Evolutionary conservation across 2,888 invertebrate genomes (phyloP), one percentile per base, ranked within the genome.

Genomic region (Dorcus hopei): DNA sequence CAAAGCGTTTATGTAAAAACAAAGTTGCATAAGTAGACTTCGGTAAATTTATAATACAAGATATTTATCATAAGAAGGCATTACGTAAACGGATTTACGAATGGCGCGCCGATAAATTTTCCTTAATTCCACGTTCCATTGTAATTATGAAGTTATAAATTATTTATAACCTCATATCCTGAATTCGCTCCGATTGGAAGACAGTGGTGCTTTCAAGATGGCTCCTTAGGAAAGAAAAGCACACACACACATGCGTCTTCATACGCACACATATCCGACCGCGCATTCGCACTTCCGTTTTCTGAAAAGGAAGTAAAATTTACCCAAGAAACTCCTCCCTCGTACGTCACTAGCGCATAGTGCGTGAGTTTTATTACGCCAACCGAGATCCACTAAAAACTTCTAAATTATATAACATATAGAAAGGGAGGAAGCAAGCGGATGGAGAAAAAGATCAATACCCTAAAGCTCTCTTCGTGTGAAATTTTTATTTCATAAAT

Each of bases 201-300:
- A 51, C 42, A n/a, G 38, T 43, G 51, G 40, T 51, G 43, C 19
- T 45, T 59, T 61, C 62, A 67, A 67, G 61, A 67, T 67, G 67
- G 67, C 67, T 61, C 60, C 61, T 55, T 56, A 63, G 60, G 53
- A 61, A 63, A 56, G 56, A 59, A 50, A 53, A 43, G 43, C 51
- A 51, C 49, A 49, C 41, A 54, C 51, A 50, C 56, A 62, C 61
- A 65, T 59, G 62, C 61, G 60, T 64, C 62, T 63, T 56, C 64
- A 67, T 65, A 64, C 65, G 65, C 64, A 64, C 61, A 64, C 62
- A 64, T 54, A 63, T 56, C 60, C 49, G 56, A 43, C 47, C 62
- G 62, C 65, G 63, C 65, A 64, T 54, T 59, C 64, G 63, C 64
- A 64, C 62, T 66, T 66, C 65, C 65, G 62, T 45, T 61, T 63